Percentiles rank a stretch among this genome's conserved stretches.
Conservation (phyloP, 2,888 invertebrate species). For the Linyphia triangularis region DNA sequence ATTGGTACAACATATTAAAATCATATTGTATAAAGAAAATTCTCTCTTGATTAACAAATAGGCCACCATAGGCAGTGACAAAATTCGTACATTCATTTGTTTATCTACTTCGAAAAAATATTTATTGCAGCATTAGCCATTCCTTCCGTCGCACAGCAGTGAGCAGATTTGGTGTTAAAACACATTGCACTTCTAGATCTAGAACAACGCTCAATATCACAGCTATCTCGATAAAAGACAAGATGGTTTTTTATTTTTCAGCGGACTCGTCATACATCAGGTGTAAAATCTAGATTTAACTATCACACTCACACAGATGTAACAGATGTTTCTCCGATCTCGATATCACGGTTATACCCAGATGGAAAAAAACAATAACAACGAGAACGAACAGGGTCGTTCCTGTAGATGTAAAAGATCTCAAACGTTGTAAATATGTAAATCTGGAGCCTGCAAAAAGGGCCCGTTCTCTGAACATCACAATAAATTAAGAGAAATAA, state of each 20-base stretch:
- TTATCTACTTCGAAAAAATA: conserved; percentile 52
- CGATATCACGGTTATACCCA: conserved; percentile 65
- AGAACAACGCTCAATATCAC: conserved; percentile 74
- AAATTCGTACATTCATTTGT: neutral
- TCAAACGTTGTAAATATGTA: conserved; percentile 74
- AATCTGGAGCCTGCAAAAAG: conserved; percentile 68
- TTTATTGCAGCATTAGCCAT: conserved; percentile 56
- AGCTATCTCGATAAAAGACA: conserved; percentile 74
- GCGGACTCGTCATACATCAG: conserved; percentile 60
- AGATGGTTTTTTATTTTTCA: conserved; percentile 57
- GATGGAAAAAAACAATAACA: conserved; percentile 72
- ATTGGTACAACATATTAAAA: too few relatives aligned
- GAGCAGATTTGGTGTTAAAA: conserved; percentile 69
- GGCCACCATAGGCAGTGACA: neutral
- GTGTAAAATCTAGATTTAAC: conserved; percentile 71
- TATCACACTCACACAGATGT: conserved; percentile 71
- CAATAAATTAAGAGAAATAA: conserved; percentile 72
- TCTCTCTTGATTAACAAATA: neutral
- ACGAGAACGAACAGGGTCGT: conserved; percentile 48
- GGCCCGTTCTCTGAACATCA: conserved; percentile 65
- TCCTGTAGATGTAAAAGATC: conserved; percentile 73
- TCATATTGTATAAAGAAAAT: too few relatives aligned
- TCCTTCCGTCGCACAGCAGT: conserved; percentile 38
- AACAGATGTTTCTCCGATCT: conserved; percentile 69
- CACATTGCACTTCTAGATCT: conserved; percentile 74